Evolutionary conservation across 35 echinoderm and acorn worm genomes (phyloP).

Genomic region (Diadema setosum): DNA sequence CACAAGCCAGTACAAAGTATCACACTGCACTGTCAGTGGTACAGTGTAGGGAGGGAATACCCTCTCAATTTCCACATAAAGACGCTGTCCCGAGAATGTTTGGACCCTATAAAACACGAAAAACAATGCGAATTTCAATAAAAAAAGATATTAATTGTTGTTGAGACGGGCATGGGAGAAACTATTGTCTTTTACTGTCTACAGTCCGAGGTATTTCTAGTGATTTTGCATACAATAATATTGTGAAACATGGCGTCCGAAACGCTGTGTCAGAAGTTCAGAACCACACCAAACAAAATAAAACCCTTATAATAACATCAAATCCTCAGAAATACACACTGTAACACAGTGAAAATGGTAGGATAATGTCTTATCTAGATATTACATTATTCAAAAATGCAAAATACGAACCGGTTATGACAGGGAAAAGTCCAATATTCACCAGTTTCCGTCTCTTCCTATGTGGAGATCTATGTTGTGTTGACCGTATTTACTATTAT

Average conservation of each 20-base stretch:
- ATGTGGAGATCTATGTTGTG: neutral
- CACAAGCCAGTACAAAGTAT: no score
- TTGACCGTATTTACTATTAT: neutral
- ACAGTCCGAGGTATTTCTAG: neutral
- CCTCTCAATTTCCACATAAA: neutral
- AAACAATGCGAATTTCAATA: neutral
- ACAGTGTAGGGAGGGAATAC: neutral
- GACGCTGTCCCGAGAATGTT: neutral
- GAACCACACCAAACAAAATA: neutral
- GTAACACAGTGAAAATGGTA: neutral
- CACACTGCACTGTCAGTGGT: neutral
- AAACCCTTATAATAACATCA: neutral
- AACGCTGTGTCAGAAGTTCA: neutral
- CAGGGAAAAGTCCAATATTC: neutral
- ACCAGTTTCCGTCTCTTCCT: neutral
- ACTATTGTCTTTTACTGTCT: neutral
- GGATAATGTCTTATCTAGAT: neutral
- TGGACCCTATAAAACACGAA: neutral
- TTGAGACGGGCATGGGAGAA: neutral
- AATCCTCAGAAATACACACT: neutral
- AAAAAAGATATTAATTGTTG: neutral
- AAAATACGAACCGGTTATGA: neutral
- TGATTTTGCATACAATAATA: neutral
- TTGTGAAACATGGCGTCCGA: neutral
- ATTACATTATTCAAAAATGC: neutral